These are phyloP conservation scores for Nomia melanderi DNA, from an alignment of 1,140 invertebrate species.

Conservation along the genomic window DNA sequence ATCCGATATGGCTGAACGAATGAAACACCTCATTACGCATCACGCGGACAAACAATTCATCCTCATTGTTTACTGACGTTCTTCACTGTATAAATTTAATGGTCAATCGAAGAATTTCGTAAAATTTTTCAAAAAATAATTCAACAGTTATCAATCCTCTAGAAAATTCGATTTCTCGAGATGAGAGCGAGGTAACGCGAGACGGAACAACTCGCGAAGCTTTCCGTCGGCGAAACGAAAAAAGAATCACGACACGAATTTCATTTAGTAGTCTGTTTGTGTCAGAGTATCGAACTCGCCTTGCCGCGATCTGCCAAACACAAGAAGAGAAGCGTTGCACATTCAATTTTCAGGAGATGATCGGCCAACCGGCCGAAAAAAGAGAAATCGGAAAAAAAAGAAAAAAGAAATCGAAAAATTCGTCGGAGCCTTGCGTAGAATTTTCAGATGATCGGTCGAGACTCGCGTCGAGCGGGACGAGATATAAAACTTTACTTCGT, in stretches of 20 bases:
- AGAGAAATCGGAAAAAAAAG: constrained; percentile 49
- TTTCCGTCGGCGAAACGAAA: background rate
- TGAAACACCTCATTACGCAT: no score
- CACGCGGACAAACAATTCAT: background rate
- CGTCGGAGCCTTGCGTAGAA: constrained; percentile 71
- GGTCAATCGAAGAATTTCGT: no score
- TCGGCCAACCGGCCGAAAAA: constrained; percentile 70
- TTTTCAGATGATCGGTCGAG: constrained; percentile 66
- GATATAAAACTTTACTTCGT: constrained; percentile 35
- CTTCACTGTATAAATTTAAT: no score
- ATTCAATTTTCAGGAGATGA: constrained; percentile 72
- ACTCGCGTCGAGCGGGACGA: constrained; percentile 51
- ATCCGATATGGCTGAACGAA: no score
- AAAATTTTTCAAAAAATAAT: no score
- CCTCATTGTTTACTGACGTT: no score
- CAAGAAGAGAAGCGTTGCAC: constrained; percentile 68
- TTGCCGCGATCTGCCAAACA: constrained; percentile 59
- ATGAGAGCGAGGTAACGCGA: background rate
- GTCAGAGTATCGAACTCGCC: no score
- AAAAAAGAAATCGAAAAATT: no score
- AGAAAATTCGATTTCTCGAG: constrained; percentile 9
- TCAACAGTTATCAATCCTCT: no score
- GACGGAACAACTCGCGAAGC: background rate
- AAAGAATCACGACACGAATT: background rate
- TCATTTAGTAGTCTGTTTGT: no score